These are phyloP conservation scores for Macrobrachium nipponense DNA, from an alignment of 1,140 invertebrate genomes.

Conservation along the genomic window DNA sequence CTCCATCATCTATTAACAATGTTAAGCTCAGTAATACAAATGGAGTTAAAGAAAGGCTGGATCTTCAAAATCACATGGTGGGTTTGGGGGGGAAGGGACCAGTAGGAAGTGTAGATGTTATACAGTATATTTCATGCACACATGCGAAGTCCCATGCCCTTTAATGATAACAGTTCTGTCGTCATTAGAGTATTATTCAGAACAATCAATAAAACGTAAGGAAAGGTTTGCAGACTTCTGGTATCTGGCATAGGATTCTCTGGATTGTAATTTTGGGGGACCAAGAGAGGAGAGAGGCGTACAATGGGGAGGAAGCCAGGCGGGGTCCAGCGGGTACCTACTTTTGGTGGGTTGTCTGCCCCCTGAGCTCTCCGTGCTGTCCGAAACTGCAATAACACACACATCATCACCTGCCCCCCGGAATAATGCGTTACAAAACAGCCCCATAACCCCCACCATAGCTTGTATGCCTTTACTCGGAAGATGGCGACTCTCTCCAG, in stretches of 20 bases:
- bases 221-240: background rate
- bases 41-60: too few species aligned
- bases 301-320: background rate
- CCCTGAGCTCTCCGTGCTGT: constrained; percentile 59
- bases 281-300: constrained; percentile 11
- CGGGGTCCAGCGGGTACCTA: constrained; percentile 40
- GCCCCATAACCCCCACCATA: constrained; percentile 8
- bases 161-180: too few species aligned
- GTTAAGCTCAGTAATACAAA: too few species aligned
- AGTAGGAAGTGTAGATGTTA: too few species aligned
- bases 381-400: constrained; percentile 58
- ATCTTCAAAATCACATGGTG: too few species aligned
- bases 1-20: too few species aligned
- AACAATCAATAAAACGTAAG: too few species aligned
- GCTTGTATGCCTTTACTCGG: too few species aligned
- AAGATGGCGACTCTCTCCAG: constrained; percentile 1
- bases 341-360: constrained; percentile 54
- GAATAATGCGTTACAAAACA: constrained; percentile 3
- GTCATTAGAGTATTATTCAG: too few species aligned
- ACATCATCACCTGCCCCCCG: constrained; percentile 49
- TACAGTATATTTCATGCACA: too few species aligned
- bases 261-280: background rate
- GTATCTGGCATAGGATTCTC: background rate
- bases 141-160: too few species aligned
- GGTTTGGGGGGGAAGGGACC: too few species aligned